Evolutionary conservation across 2,888 invertebrate genomes (phyloP), one percentile per base, ranked within the genome.

Genomic region (Piscicola geometra): DNA sequence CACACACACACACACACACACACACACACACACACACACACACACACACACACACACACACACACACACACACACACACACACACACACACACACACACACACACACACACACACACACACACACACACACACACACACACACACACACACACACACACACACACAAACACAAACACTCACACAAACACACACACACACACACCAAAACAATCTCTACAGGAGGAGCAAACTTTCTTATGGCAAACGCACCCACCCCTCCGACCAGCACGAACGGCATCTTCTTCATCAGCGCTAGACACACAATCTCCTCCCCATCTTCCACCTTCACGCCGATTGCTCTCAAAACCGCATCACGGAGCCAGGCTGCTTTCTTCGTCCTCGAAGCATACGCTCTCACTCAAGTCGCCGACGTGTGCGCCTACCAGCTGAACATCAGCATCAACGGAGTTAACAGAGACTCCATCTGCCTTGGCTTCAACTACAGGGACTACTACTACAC

Each of bases 361-460:
- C 18, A 15, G 5, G 21, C 52, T 28, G 41, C 3, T 18, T 2
- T 47, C 3, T 47, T 41, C 32, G 21, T 52, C 0, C 50, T 71
- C 21, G 71, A 71, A 30, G 15, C 30, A 28, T 71, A 71, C 33
- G 71, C 71, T 15, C 28, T 71, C 25, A 71, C 71, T n/a, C 28
- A 30, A 28, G 50, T 25, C 25, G 15, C 15, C 12, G 30, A 30
- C 18, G 28, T 1, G 25, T 71, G 71, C 41, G 52, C 71, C n/a
- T 71, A 71, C 18, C 0, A 18, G 15, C 12, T 71, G 0, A 21
- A 30, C 15, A 50, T 52, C 3, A 25, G 60, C 3, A 9, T 21
- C 12, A 47, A 47, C 9, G 21, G 12, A 47, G 50, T n/a, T n/a
- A 41, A 41, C 41, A 41, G 47, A 36, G 18, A 25, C 9, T 36